Percentiles rank a stretch among this genome's conserved stretches.
Conservation (phyloP, 2,888 invertebrate genomes). For the Coleophora deauratella region DNA sequence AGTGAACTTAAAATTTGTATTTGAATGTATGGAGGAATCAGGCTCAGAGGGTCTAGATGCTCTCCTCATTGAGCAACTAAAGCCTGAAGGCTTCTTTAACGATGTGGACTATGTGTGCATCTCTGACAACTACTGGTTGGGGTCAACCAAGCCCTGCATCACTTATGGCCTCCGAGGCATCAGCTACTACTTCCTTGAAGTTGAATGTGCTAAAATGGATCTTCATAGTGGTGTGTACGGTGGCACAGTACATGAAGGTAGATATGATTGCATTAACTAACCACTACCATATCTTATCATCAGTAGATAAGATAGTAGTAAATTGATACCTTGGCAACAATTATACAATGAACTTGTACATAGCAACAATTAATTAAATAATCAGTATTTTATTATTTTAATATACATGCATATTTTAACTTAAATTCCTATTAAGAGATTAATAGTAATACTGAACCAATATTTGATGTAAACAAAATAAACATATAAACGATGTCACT, state of each 20-base stretch:
- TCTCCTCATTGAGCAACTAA: conserved; percentile 74
- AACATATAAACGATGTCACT: too few species aligned
- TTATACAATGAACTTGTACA: too few species aligned
- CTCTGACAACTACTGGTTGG: conserved; percentile 99
- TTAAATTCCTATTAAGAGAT: too few species aligned
- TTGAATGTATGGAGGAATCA: conserved; percentile 99
- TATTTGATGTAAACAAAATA: too few species aligned
- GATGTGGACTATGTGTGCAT: conserved; percentile 96
- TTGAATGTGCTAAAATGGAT: conserved; percentile 92
- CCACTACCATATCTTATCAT: too few species aligned
- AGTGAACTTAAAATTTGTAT: conserved; percentile 89
- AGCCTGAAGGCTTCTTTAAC: conserved; percentile 82
- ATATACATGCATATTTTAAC: too few species aligned
- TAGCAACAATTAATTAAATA: too few species aligned
- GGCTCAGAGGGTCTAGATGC: conserved; percentile 97
- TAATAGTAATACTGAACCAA: too few species aligned
- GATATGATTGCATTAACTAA: conserved; percentile 28
- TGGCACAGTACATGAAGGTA: conserved; percentile 87
- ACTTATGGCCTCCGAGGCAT: conserved; percentile 97
- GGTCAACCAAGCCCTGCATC: conserved; percentile 96
- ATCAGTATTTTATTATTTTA: too few species aligned
- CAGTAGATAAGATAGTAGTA: too few species aligned
- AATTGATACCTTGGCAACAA: too few species aligned
- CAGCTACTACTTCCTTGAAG: conserved; percentile 91
- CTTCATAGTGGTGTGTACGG: conserved; percentile 97